Evolutionary conservation across 2,797 vertebrate genomes (phyloP).

Genomic region (Cynodonichthys magdalenae): DNA sequence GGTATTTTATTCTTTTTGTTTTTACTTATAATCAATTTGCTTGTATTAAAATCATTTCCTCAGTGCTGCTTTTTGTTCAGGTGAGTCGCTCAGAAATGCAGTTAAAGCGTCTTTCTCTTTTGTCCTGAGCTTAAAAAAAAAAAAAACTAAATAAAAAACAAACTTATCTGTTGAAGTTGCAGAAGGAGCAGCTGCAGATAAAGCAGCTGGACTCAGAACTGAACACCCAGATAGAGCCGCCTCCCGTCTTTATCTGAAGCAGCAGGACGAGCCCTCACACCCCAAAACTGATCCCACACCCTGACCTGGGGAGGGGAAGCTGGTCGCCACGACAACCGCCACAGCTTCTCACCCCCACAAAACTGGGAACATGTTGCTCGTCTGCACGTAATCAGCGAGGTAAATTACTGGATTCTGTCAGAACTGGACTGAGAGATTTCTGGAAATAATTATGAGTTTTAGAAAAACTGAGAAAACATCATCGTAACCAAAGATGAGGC

Average conservation of each 20-base stretch:
- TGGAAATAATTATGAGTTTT: slow-evolving; percentile 38
- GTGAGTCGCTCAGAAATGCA: background rate
- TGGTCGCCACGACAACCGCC: slow-evolving; percentile 51
- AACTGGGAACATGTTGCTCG: background rate
- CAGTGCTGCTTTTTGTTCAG: background rate
- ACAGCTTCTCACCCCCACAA: slow-evolving; percentile 28
- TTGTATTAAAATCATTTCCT: too few relatives aligned
- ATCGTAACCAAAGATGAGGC: background rate
- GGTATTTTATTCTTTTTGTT: too few relatives aligned
- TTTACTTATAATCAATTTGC: too few relatives aligned
- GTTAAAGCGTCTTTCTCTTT: slow-evolving; percentile 1
- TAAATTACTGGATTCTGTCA: slow-evolving; percentile 16
- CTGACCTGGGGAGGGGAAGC: slow-evolving; percentile 46
- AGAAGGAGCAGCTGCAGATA: slow-evolving; percentile 70
- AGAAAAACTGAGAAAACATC: slow-evolving; percentile 24
- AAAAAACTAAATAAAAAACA: slow-evolving; percentile 24
- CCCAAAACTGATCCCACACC: slow-evolving; percentile 65
- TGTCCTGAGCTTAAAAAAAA: slow-evolving; percentile 7
- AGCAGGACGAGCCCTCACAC: slow-evolving; percentile 55
- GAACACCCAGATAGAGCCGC: slow-evolving; percentile 67
- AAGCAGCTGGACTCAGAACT: slow-evolving; percentile 46
- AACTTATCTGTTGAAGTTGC: slow-evolving; percentile 49
- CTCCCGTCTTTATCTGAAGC: slow-evolving; percentile 74
- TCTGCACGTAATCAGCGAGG: background rate
- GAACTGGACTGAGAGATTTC: background rate